Conservation (phyloP, 2,888 invertebrate species). For the Pilophorus perplexus region DNA sequence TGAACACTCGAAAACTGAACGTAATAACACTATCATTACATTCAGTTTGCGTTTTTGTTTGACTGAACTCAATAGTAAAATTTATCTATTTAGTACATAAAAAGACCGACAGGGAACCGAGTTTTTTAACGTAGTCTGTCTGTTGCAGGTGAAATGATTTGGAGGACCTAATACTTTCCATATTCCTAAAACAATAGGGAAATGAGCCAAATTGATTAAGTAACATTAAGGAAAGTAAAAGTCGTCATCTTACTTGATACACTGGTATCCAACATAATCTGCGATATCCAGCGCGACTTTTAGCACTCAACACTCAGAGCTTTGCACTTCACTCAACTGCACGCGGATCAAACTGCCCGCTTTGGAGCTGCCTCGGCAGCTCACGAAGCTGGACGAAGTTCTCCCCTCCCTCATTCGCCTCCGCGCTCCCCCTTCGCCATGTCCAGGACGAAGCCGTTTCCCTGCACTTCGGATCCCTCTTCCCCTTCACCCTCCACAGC, state of each 20-base stretch:
- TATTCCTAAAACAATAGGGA: too few relatives aligned
- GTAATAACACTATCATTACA: too few relatives aligned
- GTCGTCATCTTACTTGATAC: slow-evolving; percentile 26
- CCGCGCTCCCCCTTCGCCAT: not conserved
- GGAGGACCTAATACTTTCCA: too few relatives aligned
- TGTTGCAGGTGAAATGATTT: too few relatives aligned
- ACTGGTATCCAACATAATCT: slow-evolving; percentile 39
- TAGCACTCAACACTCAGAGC: slow-evolving; percentile 34
- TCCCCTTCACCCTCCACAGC: not conserved
- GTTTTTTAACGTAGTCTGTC: too few relatives aligned
- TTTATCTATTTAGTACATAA: too few relatives aligned
- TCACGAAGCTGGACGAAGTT: not conserved
- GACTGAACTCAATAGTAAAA: too few relatives aligned
- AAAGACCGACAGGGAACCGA: too few relatives aligned
- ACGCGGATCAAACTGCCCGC: slow-evolving; percentile 36
- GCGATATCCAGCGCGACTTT: slow-evolving; percentile 4
- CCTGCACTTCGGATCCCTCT: not conserved
- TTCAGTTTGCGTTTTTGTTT: too few relatives aligned
- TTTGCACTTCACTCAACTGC: slow-evolving; percentile 23
- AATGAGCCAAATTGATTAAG: too few relatives aligned
- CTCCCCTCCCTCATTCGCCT: not conserved
- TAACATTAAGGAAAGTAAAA: too few relatives aligned
- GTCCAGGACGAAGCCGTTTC: not conserved
- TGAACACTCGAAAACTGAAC: too few relatives aligned
- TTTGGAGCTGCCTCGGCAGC: not conserved